These are phyloP conservation scores for Monopterus albus DNA, from an alignment of 2,113 vertebrate species.

Conservation along the genomic window DNA sequence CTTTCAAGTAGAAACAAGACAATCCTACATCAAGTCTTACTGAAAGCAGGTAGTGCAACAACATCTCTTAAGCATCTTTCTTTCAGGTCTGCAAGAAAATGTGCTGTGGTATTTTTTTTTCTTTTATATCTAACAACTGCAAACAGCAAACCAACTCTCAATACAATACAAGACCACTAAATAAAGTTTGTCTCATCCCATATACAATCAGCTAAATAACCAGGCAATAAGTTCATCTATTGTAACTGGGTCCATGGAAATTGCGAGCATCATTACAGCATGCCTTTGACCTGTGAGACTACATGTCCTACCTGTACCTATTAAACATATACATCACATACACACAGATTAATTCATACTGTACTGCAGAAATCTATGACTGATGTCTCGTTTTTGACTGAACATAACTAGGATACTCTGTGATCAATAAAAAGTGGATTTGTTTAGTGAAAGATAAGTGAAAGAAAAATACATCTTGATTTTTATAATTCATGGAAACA, in stretches of 20 bases:
- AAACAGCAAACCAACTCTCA: background rate
- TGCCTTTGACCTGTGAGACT: conserved; percentile 4
- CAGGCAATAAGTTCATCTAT: background rate
- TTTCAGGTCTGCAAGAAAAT: too few relatives aligned
- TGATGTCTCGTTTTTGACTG: background rate
- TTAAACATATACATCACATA: background rate
- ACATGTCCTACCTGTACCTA: background rate
- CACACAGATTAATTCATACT: too few relatives aligned
- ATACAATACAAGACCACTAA: background rate
- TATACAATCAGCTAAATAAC: conserved; percentile 1
- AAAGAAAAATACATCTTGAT: background rate
- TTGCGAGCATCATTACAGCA: background rate
- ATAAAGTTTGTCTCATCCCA: background rate
- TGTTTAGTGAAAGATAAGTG: background rate
- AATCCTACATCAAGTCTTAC: background rate
- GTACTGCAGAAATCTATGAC: background rate
- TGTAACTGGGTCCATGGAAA: background rate
- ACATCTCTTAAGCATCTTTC: too few relatives aligned
- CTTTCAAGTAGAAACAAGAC: conserved; percentile 17
- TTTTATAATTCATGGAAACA: background rate
- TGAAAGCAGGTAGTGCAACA: background rate
- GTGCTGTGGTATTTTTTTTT: too few relatives aligned
- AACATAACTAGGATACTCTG: background rate
- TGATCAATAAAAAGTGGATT: background rate
- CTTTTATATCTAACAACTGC: conserved; percentile 4